Conservation (phyloP, 2,113 vertebrate species). For the Seriola rivoliana region DNA sequence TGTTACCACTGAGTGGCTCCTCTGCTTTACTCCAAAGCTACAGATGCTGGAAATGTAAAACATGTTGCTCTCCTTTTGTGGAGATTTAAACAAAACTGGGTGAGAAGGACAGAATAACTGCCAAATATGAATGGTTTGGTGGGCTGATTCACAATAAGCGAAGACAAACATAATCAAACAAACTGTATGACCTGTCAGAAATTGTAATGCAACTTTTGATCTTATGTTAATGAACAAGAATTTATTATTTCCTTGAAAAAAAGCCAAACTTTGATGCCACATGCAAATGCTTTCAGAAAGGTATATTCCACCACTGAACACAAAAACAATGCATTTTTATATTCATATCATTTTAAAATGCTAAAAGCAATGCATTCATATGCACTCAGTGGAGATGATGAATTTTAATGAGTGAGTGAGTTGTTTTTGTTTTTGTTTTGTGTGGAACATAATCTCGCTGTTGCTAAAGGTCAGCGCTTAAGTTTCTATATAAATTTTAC, state of each 20-base stretch:
- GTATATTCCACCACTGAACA: neutral
- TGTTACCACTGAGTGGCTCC: neutral
- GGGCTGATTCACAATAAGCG: neutral
- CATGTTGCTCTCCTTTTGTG: neutral
- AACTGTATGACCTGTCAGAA: neutral
- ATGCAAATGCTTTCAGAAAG: neutral
- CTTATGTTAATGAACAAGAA: neutral
- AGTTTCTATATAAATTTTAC: constrained; percentile 33
- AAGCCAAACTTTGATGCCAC: neutral
- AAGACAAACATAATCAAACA: neutral
- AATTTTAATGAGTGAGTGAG: constrained; percentile 26
- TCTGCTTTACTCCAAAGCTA: neutral
- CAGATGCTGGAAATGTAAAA: neutral
- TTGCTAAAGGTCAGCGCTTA: constrained; percentile 41
- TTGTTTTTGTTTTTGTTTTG: constrained; percentile 31
- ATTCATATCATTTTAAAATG: neutral
- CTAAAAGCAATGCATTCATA: constrained; percentile 30
- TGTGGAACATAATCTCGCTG: constrained; percentile 18
- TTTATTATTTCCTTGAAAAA: neutral
- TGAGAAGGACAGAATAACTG: neutral
- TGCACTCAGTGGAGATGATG: neutral
- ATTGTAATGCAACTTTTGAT: neutral
- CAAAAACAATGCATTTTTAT: neutral
- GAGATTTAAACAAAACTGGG: neutral
- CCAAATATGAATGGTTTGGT: neutral